These are phyloP conservation scores for Cephus pulcher DNA, from an alignment of 2,888 invertebrate species.

Conservation along the genomic window DNA sequence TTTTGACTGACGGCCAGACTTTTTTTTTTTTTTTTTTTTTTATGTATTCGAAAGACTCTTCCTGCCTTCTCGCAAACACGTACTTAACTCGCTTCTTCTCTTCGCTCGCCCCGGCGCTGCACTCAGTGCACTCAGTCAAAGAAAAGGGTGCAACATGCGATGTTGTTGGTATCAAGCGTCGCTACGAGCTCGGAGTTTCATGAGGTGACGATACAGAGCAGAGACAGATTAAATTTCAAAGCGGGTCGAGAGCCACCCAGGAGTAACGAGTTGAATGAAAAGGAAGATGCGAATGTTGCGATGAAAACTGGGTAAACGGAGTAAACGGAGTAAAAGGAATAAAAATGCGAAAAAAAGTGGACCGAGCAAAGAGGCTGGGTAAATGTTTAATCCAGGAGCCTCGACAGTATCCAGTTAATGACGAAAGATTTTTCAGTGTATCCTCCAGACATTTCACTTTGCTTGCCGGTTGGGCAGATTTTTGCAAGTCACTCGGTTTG, in stretches of 20 bases:
- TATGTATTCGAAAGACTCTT: neutral
- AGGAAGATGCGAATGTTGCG: neutral
- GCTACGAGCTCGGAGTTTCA: neutral
- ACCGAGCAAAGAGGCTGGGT: neutral
- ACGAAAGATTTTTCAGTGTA: neutral
- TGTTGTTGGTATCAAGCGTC: neutral
- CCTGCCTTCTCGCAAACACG: neutral
- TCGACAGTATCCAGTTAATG: neutral
- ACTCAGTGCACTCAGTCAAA: no score
- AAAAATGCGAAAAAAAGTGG: neutral
- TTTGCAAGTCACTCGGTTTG: conserved; percentile 41
- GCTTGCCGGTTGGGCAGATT: conserved; percentile 13
- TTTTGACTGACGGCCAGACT: conserved; percentile 7
- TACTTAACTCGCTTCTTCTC: no score
- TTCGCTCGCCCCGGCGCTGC: no score
- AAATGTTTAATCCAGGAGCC: neutral
- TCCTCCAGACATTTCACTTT: neutral
- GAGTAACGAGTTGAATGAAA: neutral
- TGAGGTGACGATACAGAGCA: neutral
- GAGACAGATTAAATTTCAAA: neutral
- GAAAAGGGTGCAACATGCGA: neutral
- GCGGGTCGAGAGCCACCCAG: neutral
- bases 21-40: neutral
- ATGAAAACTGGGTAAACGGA: neutral
- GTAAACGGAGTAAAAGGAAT: neutral